Conservation (phyloP, 1,140 invertebrate genomes). For the Brachionus calyciflorus region DNA sequence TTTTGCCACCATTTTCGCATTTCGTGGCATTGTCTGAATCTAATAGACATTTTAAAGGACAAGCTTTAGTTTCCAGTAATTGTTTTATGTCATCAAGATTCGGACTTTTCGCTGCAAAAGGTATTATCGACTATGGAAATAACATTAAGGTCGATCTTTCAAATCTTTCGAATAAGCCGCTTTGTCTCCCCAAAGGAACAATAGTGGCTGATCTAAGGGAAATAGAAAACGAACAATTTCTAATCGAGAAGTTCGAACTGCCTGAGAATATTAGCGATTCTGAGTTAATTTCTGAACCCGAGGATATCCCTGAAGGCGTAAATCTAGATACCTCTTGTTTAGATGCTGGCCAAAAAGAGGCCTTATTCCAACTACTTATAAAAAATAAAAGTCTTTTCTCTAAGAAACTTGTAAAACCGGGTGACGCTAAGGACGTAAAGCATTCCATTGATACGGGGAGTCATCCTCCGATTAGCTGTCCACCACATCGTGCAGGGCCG, state of each 20-base stretch:
- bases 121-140: background rate
- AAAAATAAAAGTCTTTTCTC: background rate
- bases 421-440: background rate
- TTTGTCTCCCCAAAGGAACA: background rate
- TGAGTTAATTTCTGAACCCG: too few species aligned
- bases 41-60: background rate
- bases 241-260: background rate
- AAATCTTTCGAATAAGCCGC: background rate
- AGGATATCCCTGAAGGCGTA: too few species aligned
- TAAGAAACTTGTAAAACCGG: background rate
- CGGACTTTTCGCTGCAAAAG: background rate
- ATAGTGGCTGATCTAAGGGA: background rate
- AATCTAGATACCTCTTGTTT: background rate
- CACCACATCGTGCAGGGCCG: background rate
- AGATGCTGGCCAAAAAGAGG: background rate
- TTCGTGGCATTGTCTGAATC: background rate
- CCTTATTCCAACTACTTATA: background rate
- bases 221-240: background rate
- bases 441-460: slow-evolving; percentile 3
- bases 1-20: background rate
- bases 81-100: background rate
- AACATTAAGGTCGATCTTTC: background rate
- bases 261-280: background rate
- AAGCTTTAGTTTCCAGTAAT: background rate
- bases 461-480: background rate